phyloP scores from a whole-genome alignment of 2,113 vertebrate species.

The Polyodon spathula region DNA sequence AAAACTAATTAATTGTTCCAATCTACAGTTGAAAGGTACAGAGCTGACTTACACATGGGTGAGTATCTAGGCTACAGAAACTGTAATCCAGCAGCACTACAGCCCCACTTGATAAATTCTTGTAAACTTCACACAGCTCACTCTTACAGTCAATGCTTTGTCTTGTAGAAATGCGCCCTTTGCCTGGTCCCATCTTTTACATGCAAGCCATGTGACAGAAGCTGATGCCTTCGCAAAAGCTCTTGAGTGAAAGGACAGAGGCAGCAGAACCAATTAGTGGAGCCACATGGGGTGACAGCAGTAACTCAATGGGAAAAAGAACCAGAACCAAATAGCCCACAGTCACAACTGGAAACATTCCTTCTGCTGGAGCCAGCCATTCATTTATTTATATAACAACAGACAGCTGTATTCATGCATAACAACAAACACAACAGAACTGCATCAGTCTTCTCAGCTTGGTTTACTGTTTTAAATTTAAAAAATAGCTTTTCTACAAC shows the following conservation, averaged over 20 bases:
- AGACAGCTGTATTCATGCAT: background rate
- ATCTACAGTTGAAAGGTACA: slow-evolving; percentile 41
- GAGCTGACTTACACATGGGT: slow-evolving; percentile 57
- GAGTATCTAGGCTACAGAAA: slow-evolving; percentile 62
- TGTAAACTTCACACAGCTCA: slow-evolving; percentile 17
- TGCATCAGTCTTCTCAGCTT: too few relatives aligned
- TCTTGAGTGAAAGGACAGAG: slow-evolving; percentile 48
- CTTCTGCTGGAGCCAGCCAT: slow-evolving; percentile 27
- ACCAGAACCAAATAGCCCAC: slow-evolving; percentile 48
- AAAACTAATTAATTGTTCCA: slow-evolving; percentile 46
- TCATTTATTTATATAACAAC: slow-evolving; percentile 9
- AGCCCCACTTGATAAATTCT: slow-evolving; percentile 46
- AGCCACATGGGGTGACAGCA: slow-evolving; percentile 57
- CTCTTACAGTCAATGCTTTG: slow-evolving; percentile 44
- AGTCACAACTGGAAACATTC: slow-evolving; percentile 37
- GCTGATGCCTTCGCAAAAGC: slow-evolving; percentile 50
- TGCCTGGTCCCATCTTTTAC: slow-evolving; percentile 13
- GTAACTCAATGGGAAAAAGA: slow-evolving; percentile 50
- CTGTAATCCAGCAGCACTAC: slow-evolving; percentile 49
- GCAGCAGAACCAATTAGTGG: slow-evolving; percentile 64
- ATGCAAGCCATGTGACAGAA: slow-evolving; percentile 17
- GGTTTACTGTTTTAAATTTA: too few relatives aligned
- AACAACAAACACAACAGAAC: background rate
- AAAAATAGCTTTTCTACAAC: too few relatives aligned
- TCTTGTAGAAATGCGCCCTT: slow-evolving; percentile 49